Evolutionary conservation across 2,888 invertebrate genomes (phyloP).

Genomic region (Orgyia antiqua): DNA sequence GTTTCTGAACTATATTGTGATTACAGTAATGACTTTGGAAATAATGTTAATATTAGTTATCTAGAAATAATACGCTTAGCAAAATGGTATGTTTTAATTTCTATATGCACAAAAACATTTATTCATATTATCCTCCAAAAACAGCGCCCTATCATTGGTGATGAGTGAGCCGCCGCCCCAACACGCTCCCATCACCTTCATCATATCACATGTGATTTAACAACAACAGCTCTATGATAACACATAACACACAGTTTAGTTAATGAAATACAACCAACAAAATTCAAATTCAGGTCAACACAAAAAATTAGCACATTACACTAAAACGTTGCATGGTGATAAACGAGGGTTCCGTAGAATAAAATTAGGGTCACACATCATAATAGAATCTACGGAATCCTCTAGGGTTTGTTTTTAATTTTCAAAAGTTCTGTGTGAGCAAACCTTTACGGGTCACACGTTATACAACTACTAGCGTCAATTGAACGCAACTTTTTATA

Average conservation of each 20-base stretch:
- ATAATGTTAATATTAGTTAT: no score
- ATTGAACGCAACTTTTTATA: slow-evolving; percentile 60
- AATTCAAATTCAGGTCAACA: slow-evolving; percentile 73
- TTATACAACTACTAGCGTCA: slow-evolving; percentile 15
- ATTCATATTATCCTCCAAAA: slow-evolving; percentile 17
- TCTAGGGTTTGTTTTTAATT: slow-evolving; percentile 43
- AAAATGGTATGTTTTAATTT: no score
- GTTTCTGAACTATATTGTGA: no score
- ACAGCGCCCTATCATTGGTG: slow-evolving; percentile 30
- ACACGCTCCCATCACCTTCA: slow-evolving; percentile 44
- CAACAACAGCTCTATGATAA: slow-evolving; percentile 74
- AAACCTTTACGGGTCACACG: slow-evolving; percentile 35
- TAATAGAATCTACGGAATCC: slow-evolving; percentile 57
- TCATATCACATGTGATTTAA: slow-evolving; percentile 44
- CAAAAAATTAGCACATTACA: slow-evolving; percentile 72
- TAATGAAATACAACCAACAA: slow-evolving; percentile 74
- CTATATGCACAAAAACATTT: slow-evolving; percentile 37
- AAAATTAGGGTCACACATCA: slow-evolving; percentile 31
- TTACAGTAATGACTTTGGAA: no score
- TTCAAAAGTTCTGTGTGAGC: slow-evolving; percentile 59
- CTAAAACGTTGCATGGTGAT: slow-evolving; percentile 67
- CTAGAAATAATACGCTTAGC: no score
- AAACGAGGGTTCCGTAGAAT: slow-evolving; percentile 66
- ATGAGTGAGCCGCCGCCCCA: slow-evolving; percentile 40
- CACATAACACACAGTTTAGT: slow-evolving; percentile 76